Conservation (phyloP, 2,888 invertebrate species). For the Drosophila gaucha region DNA sequence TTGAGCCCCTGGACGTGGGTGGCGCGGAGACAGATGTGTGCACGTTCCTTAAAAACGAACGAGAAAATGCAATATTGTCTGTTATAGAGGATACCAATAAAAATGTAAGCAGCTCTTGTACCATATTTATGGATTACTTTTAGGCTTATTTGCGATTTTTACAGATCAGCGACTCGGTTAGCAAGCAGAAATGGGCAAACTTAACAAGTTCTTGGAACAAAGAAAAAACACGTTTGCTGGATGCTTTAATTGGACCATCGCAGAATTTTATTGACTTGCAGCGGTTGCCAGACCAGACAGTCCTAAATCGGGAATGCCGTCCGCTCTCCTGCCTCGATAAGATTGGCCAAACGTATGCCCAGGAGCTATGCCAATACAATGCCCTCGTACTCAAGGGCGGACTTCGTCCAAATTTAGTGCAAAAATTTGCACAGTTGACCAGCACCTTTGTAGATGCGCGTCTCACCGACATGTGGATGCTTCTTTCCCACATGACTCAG, state of each 20-base stretch:
- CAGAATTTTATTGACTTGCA: slow-evolving; percentile 91
- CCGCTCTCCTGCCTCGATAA: slow-evolving; percentile 88
- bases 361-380: slow-evolving; percentile 91
- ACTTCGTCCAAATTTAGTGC: slow-evolving; percentile 90
- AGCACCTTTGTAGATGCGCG: slow-evolving; percentile 93
- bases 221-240: slow-evolving; percentile 94
- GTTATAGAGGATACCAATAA: slow-evolving; percentile 96
- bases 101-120: slow-evolving; percentile 86
- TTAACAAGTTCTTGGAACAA: slow-evolving; percentile 95
- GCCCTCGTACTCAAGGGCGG: slow-evolving; percentile 91
- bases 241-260: slow-evolving; percentile 94
- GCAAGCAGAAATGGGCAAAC: slow-evolving; percentile 91
- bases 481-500: slow-evolving; percentile 93
- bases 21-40: slow-evolving; percentile 96
- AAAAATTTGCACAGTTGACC: slow-evolving; percentile 91
- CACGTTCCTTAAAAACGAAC: slow-evolving; percentile 95
- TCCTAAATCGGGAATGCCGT: slow-evolving; percentile 87
- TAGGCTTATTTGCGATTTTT: neutral
- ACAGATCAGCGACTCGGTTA: slow-evolving; percentile 88
- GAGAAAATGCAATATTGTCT: slow-evolving; percentile 96
- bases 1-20: slow-evolving; percentile 93
- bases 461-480: slow-evolving; percentile 95
- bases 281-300: slow-evolving; percentile 88
- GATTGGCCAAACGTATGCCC: slow-evolving; percentile 92
- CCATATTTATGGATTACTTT: neutral